Percentiles rank a stretch among this genome's conserved stretches.
These are phyloP conservation scores for Pteria penguin DNA, from an alignment of 2,888 invertebrate species.

Conservation along the genomic window DNA sequence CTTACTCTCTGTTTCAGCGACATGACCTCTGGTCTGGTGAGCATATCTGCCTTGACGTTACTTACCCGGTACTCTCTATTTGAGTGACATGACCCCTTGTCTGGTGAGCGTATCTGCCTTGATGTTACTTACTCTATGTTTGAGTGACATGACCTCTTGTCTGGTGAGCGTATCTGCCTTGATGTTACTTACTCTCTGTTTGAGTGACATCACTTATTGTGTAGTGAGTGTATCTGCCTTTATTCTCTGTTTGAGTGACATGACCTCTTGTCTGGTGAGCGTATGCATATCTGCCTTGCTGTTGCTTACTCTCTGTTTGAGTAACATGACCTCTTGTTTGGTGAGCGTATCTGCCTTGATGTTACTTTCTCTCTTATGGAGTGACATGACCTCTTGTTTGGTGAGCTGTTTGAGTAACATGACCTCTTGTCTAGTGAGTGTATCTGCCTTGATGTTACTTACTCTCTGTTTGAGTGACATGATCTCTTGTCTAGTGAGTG, in stretches of 20 bases:
- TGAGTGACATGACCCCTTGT: no score
- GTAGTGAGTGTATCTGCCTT: no score
- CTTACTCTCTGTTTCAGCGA: slow-evolving; percentile 76
- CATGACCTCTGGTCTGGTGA: slow-evolving; percentile 77
- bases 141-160: slow-evolving; percentile 75
- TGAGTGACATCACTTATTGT: no score
- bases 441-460: slow-evolving; percentile 75
- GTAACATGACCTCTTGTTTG: slow-evolving; percentile 73
- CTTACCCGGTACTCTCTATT: no score
- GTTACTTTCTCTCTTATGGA: no score
- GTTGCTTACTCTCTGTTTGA: no score
- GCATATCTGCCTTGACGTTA: slow-evolving; percentile 79
- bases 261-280: no score
- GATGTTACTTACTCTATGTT: slow-evolving; percentile 68
- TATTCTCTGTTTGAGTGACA: no score
- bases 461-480: slow-evolving; percentile 75
- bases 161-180: slow-evolving; percentile 80
- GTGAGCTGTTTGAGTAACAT: slow-evolving; percentile 74
- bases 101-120: no score
- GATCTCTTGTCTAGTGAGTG: slow-evolving; percentile 78
- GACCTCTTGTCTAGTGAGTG: slow-evolving; percentile 78
- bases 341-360: slow-evolving; percentile 80
- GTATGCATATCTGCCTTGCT: slow-evolving; percentile 79
- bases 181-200: no score
- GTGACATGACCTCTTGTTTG: no score